phyloP scores from a whole-genome alignment of 2,888 invertebrate genomes.

The Melinopterus prodromus region DNA sequence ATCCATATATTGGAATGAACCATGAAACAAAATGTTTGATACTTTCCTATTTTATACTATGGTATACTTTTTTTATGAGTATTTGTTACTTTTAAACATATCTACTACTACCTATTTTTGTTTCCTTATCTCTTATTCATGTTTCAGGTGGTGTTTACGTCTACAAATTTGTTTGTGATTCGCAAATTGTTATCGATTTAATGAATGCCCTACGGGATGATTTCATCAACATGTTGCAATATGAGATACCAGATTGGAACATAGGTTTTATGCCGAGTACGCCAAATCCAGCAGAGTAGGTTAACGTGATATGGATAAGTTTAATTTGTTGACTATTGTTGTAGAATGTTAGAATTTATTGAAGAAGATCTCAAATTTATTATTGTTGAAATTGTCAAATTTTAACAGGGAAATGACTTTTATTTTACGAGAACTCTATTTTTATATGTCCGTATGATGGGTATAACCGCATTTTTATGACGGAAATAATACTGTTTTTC shows the following conservation, averaged over 20 bases:
- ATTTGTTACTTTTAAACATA: too few relatives aligned
- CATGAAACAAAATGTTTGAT: too few relatives aligned
- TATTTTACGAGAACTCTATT: neutral
- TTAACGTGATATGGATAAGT: neutral
- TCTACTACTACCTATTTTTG: neutral
- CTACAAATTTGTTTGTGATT: constrained; percentile 95
- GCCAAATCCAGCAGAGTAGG: neutral
- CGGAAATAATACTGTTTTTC: neutral
- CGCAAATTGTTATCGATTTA: constrained; percentile 87
- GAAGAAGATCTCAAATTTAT: neutral
- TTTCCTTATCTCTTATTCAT: constrained; percentile 26
- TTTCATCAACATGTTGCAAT: constrained; percentile 23
- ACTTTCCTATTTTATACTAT: too few relatives aligned
- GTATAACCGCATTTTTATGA: neutral
- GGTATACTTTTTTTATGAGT: too few relatives aligned
- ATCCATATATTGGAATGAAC: too few relatives aligned
- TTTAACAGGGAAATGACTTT: neutral
- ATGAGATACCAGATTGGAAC: neutral
- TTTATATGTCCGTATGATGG: neutral
- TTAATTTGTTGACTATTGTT: neutral
- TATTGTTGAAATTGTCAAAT: neutral
- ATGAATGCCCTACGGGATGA: constrained; percentile 64
- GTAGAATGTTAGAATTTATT: neutral
- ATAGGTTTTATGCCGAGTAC: neutral
- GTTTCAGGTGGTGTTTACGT: constrained; percentile 88